Evolutionary conservation across 64 coral and sea anemone genomes (phyloP).

Genomic region (Hydrozoanthus tunicans): DNA sequence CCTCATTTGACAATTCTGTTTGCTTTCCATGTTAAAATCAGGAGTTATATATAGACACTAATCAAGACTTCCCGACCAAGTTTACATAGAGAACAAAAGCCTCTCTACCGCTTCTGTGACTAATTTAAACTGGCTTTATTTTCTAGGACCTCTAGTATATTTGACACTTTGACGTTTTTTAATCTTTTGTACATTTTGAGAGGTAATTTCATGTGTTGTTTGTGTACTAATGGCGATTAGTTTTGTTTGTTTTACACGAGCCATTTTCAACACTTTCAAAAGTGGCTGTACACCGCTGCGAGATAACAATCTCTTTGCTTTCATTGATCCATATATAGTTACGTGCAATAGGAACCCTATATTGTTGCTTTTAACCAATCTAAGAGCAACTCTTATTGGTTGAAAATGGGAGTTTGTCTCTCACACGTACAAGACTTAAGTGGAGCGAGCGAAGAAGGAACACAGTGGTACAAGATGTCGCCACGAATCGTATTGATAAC

Average conservation of each 20-base stretch:
- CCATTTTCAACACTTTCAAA: too few species aligned
- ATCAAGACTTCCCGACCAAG: conserved; percentile 2
- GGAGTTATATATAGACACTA: conserved; percentile 1
- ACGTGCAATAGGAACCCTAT: neutral
- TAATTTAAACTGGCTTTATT: neutral
- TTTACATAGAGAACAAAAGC: conserved; percentile 24
- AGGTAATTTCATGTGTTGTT: too few species aligned
- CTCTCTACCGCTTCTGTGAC: conserved; percentile 1
- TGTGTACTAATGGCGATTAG: too few species aligned
- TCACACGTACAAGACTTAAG: neutral
- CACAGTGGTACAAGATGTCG: conserved; percentile 42
- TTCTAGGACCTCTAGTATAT: neutral
- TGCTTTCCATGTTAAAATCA: neutral
- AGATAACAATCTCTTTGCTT: too few species aligned
- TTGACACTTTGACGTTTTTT: conserved; percentile 18
- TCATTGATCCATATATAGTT: too few species aligned
- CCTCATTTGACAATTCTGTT: neutral
- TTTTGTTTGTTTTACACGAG: too few species aligned
- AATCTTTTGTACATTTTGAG: neutral
- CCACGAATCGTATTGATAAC: conserved; percentile 26
- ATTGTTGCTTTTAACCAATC: neutral
- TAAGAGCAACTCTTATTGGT: neutral
- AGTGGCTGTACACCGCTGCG: too few species aligned
- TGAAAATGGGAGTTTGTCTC: neutral
- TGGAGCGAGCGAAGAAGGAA: neutral